phyloP scores from a whole-genome alignment of 1,140 invertebrate genomes.

The Rhopalosiphum maidis region DNA sequence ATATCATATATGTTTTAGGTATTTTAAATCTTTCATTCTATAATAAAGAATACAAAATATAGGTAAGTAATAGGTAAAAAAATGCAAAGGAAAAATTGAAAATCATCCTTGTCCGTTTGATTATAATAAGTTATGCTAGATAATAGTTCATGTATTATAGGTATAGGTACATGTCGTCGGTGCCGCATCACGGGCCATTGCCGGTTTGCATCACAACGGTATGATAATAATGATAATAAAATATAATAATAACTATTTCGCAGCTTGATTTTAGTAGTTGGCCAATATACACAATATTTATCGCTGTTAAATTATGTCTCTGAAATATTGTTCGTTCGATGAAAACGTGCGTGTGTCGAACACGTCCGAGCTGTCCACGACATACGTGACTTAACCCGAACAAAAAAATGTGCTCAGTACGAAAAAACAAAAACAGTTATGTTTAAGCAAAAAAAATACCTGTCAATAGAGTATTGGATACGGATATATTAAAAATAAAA shows the following conservation, averaged over 20 bases:
- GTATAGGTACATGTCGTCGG: background rate
- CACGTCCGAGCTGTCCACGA: constrained; percentile 12
- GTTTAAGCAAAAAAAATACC: constrained; percentile 31
- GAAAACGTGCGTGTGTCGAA: constrained; percentile 15
- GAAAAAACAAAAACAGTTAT: constrained; percentile 35
- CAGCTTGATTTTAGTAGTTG: constrained; percentile 12
- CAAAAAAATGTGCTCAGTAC: background rate
- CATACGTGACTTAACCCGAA: background rate
- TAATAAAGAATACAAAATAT: background rate
- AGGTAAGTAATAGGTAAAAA: background rate
- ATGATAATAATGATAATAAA: background rate
- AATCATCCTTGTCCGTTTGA: background rate
- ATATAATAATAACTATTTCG: background rate
- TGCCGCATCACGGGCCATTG: background rate
- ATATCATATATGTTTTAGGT: background rate
- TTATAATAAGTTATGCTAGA: background rate
- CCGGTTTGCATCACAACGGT: background rate
- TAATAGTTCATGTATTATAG: background rate
- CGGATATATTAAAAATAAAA: background rate
- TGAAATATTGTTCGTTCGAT: constrained; percentile 2
- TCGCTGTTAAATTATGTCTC: background rate
- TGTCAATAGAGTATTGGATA: constrained; percentile 31
- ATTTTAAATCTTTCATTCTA: background rate
- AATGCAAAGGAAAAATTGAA: background rate
- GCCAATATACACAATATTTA: constrained; percentile 15